phyloP scores from a whole-genome alignment of 2,888 invertebrate genomes.

The Leptinotarsa rubiginosa region DNA sequence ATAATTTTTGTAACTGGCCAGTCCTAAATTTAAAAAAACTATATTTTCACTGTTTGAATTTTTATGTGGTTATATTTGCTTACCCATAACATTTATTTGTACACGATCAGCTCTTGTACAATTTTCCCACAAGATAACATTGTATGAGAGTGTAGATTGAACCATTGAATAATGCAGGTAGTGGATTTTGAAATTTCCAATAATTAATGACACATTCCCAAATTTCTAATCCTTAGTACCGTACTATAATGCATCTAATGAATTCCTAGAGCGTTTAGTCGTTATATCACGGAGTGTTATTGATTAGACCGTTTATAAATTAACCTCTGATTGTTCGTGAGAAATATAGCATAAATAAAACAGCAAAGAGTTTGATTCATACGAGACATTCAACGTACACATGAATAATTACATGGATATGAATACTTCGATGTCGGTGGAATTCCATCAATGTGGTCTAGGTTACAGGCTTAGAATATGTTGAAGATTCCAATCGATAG shows the following conservation, averaged over 20 bases:
- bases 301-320: slow-evolving; percentile 13
- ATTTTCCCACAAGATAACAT: too few relatives aligned
- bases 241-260: neutral
- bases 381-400: neutral
- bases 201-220: too few relatives aligned
- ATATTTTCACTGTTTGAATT: too few relatives aligned
- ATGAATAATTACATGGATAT: neutral
- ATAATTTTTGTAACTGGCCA: too few relatives aligned
- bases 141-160: too few relatives aligned
- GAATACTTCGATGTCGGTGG: neutral
- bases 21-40: too few relatives aligned
- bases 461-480: neutral
- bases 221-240: too few relatives aligned
- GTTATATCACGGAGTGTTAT: slow-evolving; percentile 9
- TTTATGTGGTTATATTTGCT: too few relatives aligned
- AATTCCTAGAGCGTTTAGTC: neutral
- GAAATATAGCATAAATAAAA: slow-evolving; percentile 9
- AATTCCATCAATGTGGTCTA: neutral
- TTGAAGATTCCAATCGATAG: neutral
- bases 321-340: slow-evolving; percentile 13
- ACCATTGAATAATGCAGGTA: too few relatives aligned
- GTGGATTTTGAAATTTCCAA: too few relatives aligned
- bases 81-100: too few relatives aligned
- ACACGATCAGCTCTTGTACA: too few relatives aligned
- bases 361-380: neutral